phyloP scores from a whole-genome alignment of 2,113 vertebrate genomes.

The Megaceryle maxima region DNA sequence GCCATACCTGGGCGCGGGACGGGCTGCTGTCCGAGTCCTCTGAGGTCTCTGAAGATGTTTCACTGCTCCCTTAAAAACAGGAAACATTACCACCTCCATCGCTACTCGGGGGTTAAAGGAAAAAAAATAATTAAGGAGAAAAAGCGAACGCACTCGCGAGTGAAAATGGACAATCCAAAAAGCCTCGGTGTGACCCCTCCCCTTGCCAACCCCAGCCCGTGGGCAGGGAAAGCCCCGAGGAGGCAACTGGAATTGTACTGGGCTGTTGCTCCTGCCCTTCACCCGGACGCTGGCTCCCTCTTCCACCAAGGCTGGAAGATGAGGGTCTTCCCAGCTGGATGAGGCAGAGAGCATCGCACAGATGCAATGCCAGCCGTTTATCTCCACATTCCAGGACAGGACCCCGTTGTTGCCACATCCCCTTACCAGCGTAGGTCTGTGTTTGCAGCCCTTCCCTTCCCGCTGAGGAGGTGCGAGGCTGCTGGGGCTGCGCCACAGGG shows the following conservation, averaged over 20 bases:
- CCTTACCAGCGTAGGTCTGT: background rate
- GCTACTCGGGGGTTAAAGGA: background rate
- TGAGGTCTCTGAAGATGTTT: slow-evolving; percentile 30
- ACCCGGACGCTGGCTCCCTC: rapidly evolving
- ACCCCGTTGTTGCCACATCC: rapidly evolving
- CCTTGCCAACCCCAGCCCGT: rapidly evolving
- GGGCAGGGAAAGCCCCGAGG: background rate
- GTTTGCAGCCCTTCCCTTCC: background rate
- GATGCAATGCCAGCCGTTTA: rapidly evolving
- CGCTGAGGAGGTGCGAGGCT: rapidly evolving
- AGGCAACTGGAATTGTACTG: background rate
- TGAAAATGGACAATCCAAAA: background rate
- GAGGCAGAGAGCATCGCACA: rapidly evolving
- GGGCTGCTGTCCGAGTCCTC: background rate
- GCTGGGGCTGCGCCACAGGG: background rate
- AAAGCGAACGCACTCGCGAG: rapidly evolving
- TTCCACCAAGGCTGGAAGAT: rapidly evolving
- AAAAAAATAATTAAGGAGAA: background rate
- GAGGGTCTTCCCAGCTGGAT: rapidly evolving
- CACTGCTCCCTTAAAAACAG: slow-evolving; percentile 41
- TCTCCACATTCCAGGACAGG: rapidly evolving
- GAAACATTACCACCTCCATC: background rate
- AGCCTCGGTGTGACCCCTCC: background rate
- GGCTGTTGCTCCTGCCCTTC: too few relatives aligned
- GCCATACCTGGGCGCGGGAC: slow-evolving; percentile 11